Base-by-base conservation (phyloP, 2,797 vertebrate species). In the Acridotheres tristis region DNA sequence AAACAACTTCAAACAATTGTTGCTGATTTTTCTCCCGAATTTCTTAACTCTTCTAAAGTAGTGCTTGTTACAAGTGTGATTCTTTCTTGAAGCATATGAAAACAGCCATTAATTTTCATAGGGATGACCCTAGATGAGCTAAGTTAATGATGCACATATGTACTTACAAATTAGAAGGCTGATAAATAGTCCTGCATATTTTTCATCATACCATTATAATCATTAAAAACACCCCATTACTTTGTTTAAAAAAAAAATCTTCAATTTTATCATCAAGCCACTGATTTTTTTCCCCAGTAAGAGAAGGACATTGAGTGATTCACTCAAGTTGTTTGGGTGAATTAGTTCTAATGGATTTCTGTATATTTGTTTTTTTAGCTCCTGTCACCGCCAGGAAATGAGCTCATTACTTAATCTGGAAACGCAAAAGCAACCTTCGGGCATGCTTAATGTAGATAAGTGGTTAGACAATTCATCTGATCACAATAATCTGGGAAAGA, bases 271-370 rank as follows among this genome's bases (percentile, higher is more conserved):
- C 61, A 57, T 79, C 45, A 69, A 85, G 36, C 36, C 36, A 83
- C 91, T 93, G 72, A 82, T 85, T 93, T 83, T 42, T 83, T 88
- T 75, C 30, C 15, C 20, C 14, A 18, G 16, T 47, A 34, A 76
- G 23, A 29, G 43, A 92, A 85, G 8, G 20, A 65, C 57, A 89
- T 77, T 88, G 81, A 90, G 38, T 85, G 67, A 93, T 93, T 82
- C 63, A 85, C 57, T 95, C 63, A 79, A 67, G 68, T 77, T 90
- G 68, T 94, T 88, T 94, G 55, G 65, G 48, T 68, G 65, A 88
- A 90, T 87, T 94, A 85, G 58, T 80, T 88, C 85, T 93, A 94
- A 94, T 94, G 89, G 89, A 89, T 95, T 96, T 95, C 84, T 94
- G 55, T 90, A 58, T 90, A 88, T 94, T 96, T 93, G 53, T 78